Conservation (phyloP, 1,140 invertebrate genomes). For the Drosophila bocki region DNA sequence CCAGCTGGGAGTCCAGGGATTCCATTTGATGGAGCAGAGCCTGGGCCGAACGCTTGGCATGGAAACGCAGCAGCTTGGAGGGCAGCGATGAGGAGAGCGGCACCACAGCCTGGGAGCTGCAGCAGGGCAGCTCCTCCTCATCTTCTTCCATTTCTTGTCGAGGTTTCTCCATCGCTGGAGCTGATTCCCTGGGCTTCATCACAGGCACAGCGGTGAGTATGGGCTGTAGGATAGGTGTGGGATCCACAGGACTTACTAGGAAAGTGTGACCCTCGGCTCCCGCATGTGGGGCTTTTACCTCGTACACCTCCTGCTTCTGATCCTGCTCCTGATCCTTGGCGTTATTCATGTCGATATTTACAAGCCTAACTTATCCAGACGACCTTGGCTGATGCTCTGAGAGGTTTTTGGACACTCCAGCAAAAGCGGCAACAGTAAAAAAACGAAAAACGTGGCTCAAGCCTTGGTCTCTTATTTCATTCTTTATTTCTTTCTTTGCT, state of each 20-base stretch:
- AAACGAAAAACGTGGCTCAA: constrained; percentile 2
- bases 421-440: constrained; percentile 58
- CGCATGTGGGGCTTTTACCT: constrained; percentile 60
- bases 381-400: constrained; percentile 63
- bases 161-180: neutral
- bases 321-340: constrained; percentile 13
- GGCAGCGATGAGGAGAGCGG: constrained; percentile 77
- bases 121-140: constrained; percentile 53
- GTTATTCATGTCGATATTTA: constrained; percentile 13
- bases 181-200: constrained; percentile 26
- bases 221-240: constrained; percentile 19
- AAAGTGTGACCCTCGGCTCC: constrained; percentile 74
- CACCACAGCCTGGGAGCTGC: constrained; percentile 74
- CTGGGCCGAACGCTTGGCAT: constrained; percentile 76
- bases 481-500: constrained; percentile 1
- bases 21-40: constrained; percentile 69
- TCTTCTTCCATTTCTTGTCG: neutral
- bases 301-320: constrained; percentile 32
- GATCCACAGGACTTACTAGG: constrained; percentile 62
- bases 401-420: constrained; percentile 68
- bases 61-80: constrained; percentile 72
- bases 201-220: constrained; percentile 70
- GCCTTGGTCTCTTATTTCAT: neutral
- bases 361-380: neutral
- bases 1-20: constrained; percentile 76